Percentiles rank a stretch among this genome's conserved stretches.
Conservation (phyloP, 2,113 vertebrate species). For the Perca fluviatilis region DNA sequence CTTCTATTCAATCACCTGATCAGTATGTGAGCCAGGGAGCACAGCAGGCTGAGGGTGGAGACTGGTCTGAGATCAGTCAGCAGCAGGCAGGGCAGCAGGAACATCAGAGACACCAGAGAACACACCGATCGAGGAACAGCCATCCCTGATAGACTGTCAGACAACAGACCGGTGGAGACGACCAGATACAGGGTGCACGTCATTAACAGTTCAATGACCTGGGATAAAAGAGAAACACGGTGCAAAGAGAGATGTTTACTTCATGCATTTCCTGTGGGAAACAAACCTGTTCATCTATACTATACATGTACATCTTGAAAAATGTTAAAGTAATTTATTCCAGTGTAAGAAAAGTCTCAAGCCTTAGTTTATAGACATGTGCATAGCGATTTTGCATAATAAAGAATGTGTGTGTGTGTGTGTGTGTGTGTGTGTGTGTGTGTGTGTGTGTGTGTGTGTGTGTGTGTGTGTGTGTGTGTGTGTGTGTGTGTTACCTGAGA, state of each 20-base stretch:
- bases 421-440: background rate
- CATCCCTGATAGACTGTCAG: constrained; percentile 80
- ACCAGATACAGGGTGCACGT: constrained; percentile 88
- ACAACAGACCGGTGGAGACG: constrained; percentile 84
- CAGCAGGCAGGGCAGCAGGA: constrained; percentile 84
- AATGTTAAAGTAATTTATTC: background rate
- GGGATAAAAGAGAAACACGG: background rate
- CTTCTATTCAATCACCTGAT: constrained; percentile 74
- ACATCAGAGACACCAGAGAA: constrained; percentile 81
- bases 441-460: background rate
- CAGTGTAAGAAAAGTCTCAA: background rate
- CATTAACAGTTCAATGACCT: constrained; percentile 88
- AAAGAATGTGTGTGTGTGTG: background rate
- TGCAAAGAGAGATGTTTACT: background rate
- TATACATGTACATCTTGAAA: background rate
- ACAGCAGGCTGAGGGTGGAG: constrained; percentile 86
- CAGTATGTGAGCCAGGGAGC: constrained; percentile 86
- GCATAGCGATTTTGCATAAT: background rate
- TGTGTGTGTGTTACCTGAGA: constrained; percentile 73
- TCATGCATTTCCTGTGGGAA: background rate
- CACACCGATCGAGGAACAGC: constrained; percentile 81
- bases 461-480: background rate
- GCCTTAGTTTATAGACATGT: background rate
- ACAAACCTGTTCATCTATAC: background rate
- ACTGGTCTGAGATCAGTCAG: constrained; percentile 86